phyloP scores from a whole-genome alignment of 2,888 invertebrate species.

The Nesidiocoris tenuis region DNA sequence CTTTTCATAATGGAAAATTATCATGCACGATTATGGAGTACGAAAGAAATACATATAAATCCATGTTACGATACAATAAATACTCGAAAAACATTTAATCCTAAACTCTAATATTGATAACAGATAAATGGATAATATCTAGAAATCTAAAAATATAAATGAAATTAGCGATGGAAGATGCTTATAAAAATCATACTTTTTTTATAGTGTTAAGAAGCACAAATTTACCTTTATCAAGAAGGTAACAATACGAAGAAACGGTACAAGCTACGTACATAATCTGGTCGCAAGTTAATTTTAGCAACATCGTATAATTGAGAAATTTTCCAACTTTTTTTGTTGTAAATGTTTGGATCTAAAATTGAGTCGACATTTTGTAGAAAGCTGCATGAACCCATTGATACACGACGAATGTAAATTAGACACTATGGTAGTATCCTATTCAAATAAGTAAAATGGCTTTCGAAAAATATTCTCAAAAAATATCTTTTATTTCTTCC shows the following conservation, averaged over 20 bases:
- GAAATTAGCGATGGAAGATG: constrained; percentile 40
- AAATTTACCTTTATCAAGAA: background rate
- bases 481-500: constrained; percentile 5
- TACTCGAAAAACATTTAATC: constrained; percentile 42
- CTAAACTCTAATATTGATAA: constrained; percentile 44
- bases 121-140: constrained; percentile 41
- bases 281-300: too few relatives aligned
- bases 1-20: constrained; percentile 21
- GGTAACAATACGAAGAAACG: background rate
- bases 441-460: constrained; percentile 20
- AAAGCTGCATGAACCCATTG: background rate
- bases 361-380: too few relatives aligned
- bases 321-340: too few relatives aligned
- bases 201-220: constrained; percentile 34
- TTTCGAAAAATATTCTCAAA: constrained; percentile 21
- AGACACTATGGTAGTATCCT: constrained; percentile 1
- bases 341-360: too few relatives aligned
- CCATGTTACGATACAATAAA: constrained; percentile 41
- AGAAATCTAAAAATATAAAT: constrained; percentile 40
- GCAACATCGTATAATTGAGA: too few relatives aligned
- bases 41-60: constrained; percentile 25
- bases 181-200: constrained; percentile 26
- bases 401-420: background rate
- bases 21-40: constrained; percentile 34
- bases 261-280: background rate